These are phyloP conservation scores for Cotesia typhae DNA, from an alignment of 1,140 invertebrate species.

Conservation along the genomic window DNA sequence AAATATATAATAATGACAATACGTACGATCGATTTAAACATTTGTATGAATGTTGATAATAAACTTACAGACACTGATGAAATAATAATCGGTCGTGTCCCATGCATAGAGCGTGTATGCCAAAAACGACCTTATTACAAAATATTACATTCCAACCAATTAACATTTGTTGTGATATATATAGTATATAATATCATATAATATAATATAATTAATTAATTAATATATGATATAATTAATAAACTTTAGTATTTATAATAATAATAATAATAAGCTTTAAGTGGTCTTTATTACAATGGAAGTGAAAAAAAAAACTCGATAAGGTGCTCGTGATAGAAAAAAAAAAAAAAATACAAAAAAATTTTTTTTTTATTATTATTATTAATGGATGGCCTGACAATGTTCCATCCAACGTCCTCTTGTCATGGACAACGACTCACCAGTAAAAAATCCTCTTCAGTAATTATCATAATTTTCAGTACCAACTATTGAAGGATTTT, in stretches of 20 bases:
- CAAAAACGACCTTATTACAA: slow-evolving; percentile 31
- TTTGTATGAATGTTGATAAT: slow-evolving; percentile 32
- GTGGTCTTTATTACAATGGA: slow-evolving; percentile 6
- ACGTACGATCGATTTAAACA: slow-evolving; percentile 36
- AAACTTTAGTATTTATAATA: too few species aligned
- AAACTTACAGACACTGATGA: slow-evolving; percentile 47
- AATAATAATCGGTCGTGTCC: slow-evolving; percentile 40
- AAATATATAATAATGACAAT: slow-evolving; percentile 5
- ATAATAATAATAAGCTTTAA: not conserved
- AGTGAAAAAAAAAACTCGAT: not conserved
- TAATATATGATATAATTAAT: not conserved
- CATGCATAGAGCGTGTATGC: slow-evolving; percentile 54
- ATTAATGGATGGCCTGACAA: too few species aligned
- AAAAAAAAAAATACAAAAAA: too few species aligned
- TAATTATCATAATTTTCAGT: too few species aligned
- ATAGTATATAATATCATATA: not conserved
- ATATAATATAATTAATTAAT: not conserved
- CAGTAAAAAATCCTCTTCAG: too few species aligned
- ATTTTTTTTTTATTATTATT: too few species aligned
- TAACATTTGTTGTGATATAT: slow-evolving; percentile 4
- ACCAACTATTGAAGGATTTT: too few species aligned
- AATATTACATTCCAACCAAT: slow-evolving; percentile 38
- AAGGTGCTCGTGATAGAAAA: not conserved
- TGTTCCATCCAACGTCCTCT: too few species aligned
- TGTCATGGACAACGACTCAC: too few species aligned